Evolutionary conservation across 2,797 vertebrate species (phyloP).

Genomic region (Argentina silus): DNA sequence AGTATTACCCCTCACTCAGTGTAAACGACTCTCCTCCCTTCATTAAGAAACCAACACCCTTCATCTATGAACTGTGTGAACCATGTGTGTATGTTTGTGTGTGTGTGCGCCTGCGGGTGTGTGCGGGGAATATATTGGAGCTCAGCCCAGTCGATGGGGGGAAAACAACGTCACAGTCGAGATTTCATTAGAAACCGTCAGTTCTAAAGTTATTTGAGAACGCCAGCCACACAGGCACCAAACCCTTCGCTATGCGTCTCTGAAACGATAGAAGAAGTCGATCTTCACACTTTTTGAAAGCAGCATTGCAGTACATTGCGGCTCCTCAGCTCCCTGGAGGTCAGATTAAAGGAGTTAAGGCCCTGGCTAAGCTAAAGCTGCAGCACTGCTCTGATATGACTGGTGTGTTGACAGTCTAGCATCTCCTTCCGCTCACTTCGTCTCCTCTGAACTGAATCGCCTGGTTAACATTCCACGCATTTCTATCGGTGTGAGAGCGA

Average conservation of each 20-base stretch:
- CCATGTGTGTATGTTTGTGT: too few relatives aligned
- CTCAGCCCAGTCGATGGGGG: neutral
- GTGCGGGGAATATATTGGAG: neutral
- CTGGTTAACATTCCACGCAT: conserved; percentile 35
- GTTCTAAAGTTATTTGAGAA: neutral
- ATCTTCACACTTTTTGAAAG: conserved; percentile 51
- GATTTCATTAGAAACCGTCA: neutral
- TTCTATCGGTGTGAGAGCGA: conserved; percentile 22
- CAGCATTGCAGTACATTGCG: conserved; percentile 28
- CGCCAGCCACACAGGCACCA: neutral
- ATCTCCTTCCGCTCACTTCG: neutral
- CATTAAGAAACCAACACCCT: too few relatives aligned
- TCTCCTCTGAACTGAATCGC: conserved; percentile 24
- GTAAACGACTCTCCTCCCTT: neutral
- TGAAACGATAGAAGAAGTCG: too few relatives aligned
- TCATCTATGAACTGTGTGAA: too few relatives aligned
- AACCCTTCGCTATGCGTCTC: neutral
- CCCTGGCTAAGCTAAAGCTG: conserved; percentile 4
- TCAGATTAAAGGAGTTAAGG: conserved; percentile 19
- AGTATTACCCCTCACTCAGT: neutral
- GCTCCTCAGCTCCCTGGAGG: conserved; percentile 37
- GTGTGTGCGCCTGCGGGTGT: too few relatives aligned
- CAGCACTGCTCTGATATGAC: conserved; percentile 5
- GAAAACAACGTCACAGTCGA: neutral
- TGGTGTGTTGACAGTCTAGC: neutral